phyloP scores from a whole-genome alignment of 1,140 invertebrate species.

The Nasonia longicornis region DNA sequence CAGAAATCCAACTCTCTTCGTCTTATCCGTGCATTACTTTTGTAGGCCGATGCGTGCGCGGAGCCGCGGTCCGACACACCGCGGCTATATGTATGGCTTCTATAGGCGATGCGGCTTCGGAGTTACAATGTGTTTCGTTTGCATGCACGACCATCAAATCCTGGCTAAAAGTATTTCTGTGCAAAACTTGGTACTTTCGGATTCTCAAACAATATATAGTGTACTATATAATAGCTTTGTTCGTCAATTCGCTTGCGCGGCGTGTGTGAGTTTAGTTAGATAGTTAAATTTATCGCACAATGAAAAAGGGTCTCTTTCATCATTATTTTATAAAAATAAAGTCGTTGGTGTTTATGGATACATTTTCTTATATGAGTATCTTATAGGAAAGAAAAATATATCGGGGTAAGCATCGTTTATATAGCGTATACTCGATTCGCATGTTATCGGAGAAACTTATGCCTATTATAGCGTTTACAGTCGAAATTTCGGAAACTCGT shows the following conservation, averaged over 20 bases:
- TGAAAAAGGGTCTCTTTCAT: background rate
- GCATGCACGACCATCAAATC: background rate
- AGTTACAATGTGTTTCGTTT: background rate
- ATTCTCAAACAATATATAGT: background rate
- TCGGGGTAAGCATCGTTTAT: background rate
- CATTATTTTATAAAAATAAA: conserved; percentile 15
- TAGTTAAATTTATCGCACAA: background rate
- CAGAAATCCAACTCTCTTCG: background rate
- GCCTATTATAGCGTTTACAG: background rate
- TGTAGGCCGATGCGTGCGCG: conserved; percentile 24
- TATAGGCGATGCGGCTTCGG: background rate
- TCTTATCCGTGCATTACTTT: background rate
- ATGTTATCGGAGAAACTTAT: background rate
- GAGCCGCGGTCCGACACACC: too few relatives aligned
- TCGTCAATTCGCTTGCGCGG: background rate
- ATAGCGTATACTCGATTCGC: background rate
- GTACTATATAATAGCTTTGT: background rate
- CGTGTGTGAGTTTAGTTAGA: background rate
- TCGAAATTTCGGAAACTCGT: background rate
- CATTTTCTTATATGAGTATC: background rate
- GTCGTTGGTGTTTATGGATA: background rate
- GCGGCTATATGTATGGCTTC: background rate
- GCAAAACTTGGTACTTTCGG: background rate
- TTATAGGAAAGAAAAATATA: background rate
- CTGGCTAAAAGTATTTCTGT: conserved; percentile 38